A percentile compares a stretch with the other conserved stretches of the same genome.
phyloP scores from a whole-genome alignment of 2,888 invertebrate species.

The Galerucella calmariensis region DNA sequence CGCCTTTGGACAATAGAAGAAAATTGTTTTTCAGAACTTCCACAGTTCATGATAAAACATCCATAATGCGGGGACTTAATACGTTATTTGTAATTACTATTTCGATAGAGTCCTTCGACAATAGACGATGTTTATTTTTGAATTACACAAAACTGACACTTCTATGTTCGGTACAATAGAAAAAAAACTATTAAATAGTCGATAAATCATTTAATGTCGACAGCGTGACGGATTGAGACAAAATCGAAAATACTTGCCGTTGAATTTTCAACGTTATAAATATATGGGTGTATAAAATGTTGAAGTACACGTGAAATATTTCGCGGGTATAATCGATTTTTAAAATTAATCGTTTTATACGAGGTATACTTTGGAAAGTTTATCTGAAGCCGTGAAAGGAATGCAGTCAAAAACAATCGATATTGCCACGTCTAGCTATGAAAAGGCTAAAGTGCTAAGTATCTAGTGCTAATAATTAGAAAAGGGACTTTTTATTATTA shows the following conservation, averaged over 20 bases:
- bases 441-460: too few species aligned
- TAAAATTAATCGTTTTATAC: background rate
- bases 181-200: conserved; percentile 61
- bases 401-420: too few species aligned
- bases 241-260: conserved; percentile 58
- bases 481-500: too few species aligned
- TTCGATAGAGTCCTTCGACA: conserved; percentile 47
- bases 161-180: conserved; percentile 54
- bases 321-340: background rate
- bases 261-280: conserved; percentile 41
- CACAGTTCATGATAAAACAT: conserved; percentile 39
- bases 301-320: background rate
- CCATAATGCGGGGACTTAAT: conserved; percentile 40
- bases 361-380: background rate
- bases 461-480: too few species aligned
- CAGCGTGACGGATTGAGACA: conserved; percentile 60
- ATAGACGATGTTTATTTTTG: conserved; percentile 62
- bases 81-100: conserved; percentile 48
- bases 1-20: conserved; percentile 36
- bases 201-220: conserved; percentile 62
- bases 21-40: conserved; percentile 40
- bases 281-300: conserved; percentile 3
- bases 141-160: conserved; percentile 61
- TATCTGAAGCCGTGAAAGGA: too few species aligned
- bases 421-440: too few species aligned